Base-by-base conservation (phyloP, 2,797 vertebrate species). In the Sebastes umbrosus region DNA sequence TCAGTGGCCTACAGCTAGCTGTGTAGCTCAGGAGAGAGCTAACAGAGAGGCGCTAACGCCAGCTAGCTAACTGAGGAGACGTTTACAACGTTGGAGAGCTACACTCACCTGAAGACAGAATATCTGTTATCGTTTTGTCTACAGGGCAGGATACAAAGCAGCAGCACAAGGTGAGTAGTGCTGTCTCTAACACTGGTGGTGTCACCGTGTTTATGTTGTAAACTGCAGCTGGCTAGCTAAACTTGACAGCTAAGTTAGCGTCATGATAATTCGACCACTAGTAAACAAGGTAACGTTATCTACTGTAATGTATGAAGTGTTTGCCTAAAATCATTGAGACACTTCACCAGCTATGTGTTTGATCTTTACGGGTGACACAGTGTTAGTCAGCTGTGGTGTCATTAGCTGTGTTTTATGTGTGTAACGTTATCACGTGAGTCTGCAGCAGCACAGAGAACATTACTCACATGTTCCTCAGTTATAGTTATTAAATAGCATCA, bases 341-440 rank as follows among this genome's bases (percentile, higher is more conserved):
- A 50, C 8, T 66, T 13, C 4, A 4, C 2, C 3, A 6, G 1
- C 2, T 54, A 8, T 2, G 2, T 69, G 2, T 69, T 63, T 59
- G 10, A 18, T 60, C 2, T 31, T 11, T 66, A 29, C 16, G 7
- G 32, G 1, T 81, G 54, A 72, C 75, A 76, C 25, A 25, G 25
- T 20, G 39, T 22, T 29, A 3, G 54, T 58, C 46, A 71, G 11
- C 24, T 66, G 72, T 59, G 58, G 50, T 74, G 72, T 77, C 65
- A 46, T 34, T 82, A 24, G 52, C 25, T 71, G 14, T 65, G 71
- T 69, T 60, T 39, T 39, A 31, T 83, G 69, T 88, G 76, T 82
- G 59, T 80, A 85, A 71, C 73, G 57, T 79, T 70, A 80, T 95
- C 95, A 95, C 93, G 93, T 95, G 95, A 95, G 87, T 66, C 60